These are phyloP conservation scores for Heliangelus exortis DNA, from an alignment of 2,797 vertebrate species.

Conservation along the genomic window DNA sequence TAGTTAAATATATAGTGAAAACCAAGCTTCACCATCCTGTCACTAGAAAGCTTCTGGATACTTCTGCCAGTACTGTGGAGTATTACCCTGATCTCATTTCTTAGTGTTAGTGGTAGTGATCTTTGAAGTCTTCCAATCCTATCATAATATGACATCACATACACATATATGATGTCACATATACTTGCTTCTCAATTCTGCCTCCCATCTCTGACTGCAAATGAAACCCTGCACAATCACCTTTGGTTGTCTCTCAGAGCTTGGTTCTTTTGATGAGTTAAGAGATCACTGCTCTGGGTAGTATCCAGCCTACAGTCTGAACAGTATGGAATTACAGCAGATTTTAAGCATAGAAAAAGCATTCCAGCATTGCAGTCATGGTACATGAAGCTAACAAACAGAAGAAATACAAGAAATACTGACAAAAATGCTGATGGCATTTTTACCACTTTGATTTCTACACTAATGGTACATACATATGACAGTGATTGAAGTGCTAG, in stretches of 20 bases:
- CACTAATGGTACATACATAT: rapidly evolving
- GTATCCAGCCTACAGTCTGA: not conserved
- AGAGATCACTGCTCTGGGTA: not conserved
- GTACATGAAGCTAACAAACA: not conserved
- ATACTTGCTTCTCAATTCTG: not conserved
- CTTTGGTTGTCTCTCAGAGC: not conserved
- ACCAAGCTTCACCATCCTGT: not conserved
- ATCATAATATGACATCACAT: not conserved
- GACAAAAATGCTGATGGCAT: not conserved
- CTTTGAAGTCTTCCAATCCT: not conserved
- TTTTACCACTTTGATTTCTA: not conserved
- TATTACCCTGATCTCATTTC: not conserved
- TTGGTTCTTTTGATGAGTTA: not conserved
- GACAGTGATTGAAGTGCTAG: not conserved
- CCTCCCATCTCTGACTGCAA: not conserved
- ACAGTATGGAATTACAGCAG: not conserved
- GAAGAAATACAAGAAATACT: not conserved
- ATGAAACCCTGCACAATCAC: not conserved
- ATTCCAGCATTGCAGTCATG: not conserved
- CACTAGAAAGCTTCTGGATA: not conserved
- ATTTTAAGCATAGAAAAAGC: not conserved
- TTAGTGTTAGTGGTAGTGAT: not conserved
- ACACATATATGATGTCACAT: no score
- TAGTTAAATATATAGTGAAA: not conserved
- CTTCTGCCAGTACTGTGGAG: not conserved